Percentiles rank a stretch among this genome's conserved stretches.
Conservation (phyloP, 1,140 invertebrate genomes). For the Bombus superbus region DNA sequence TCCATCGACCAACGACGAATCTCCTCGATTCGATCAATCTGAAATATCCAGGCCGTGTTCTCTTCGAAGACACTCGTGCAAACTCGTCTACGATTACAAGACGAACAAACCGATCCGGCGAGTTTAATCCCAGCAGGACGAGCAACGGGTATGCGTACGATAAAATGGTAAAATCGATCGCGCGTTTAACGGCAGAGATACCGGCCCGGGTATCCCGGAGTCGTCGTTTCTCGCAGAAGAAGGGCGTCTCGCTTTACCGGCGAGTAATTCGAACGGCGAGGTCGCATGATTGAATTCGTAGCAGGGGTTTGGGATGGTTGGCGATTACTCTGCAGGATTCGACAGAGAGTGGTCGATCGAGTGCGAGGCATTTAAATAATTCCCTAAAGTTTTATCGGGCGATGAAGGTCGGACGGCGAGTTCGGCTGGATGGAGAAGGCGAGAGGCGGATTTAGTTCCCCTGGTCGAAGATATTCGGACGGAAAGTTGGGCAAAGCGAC, state of each 20-base stretch:
- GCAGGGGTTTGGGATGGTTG: not conserved
- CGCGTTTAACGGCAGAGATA: not conserved
- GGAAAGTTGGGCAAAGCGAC: constrained; percentile 15
- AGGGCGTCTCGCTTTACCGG: not conserved
- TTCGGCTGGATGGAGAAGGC: no score
- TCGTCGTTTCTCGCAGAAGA: not conserved
- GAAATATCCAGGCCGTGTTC: not conserved
- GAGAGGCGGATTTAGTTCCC: not conserved
- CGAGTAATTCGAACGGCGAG: not conserved
- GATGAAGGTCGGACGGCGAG: not conserved
- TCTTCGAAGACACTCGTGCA: not conserved
- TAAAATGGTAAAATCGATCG: constrained; percentile 25
- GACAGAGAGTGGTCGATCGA: not conserved
- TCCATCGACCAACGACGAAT: not conserved
- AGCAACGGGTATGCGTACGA: not conserved
- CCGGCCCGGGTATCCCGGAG: no score
- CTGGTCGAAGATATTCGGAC: not conserved
- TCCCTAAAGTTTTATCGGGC: constrained; percentile 42
- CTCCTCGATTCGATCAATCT: not conserved
- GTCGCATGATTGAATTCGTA: constrained; percentile 13
- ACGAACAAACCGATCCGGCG: not conserved
- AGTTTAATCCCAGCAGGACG: not conserved
- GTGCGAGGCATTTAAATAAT: constrained; percentile 39
- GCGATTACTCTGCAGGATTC: constrained; percentile 29
- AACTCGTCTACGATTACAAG: not conserved